Evolutionary conservation across 2,888 invertebrate genomes (phyloP), one percentile per base, ranked within the genome.

Genomic region (Dasysyrphus tricinctus): DNA sequence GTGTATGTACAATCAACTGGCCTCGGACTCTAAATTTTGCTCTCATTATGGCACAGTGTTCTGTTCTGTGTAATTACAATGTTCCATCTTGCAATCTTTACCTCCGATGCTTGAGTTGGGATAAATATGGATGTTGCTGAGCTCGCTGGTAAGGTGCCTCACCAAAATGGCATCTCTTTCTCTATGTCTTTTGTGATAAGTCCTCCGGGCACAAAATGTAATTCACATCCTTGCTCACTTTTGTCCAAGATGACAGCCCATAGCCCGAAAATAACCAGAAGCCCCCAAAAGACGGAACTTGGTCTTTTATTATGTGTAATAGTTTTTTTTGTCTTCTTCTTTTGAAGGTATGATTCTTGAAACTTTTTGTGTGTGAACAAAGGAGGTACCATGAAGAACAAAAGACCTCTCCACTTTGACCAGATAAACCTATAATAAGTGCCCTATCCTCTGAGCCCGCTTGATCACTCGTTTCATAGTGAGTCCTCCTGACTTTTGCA

Each of bases 401-500:
- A 86, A 78, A 86, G 86, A 86, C 82, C 86, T 86, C 72, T 86
- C 78, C 86, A 86, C 86, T 82, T 82, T 86, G 82, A 86, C 86
- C 86, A 86, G 84, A 79, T 86, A 82, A 82, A 82, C 82, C 86
- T 82, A 86, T 82, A 86, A 82, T 86, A 86, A 86, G 75, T 79
- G 72, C 82, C 75, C 75, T 78, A 59, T 34, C 70, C 65, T 74
- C 78, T 47, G n/a, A 34, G 61, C 61, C 49, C 24, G n/a, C 59
- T 12, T 39, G 49, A 51, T 14, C 69, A 39, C 59, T 74, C 19
- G 24, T n/a, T 61, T 61, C 2, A n/a, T n/a, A 8, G 14, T 24
- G 39, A 37, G 19, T 24, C 32, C 16, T 47, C 32, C 16, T 47
- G 86, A 82, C 65, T 61, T 75, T 44, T 82, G 81, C 85, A 86